Percentiles rank a stretch among this genome's conserved stretches.
Conservation (phyloP, 1,140 invertebrate genomes). For the Pomacea maculata region DNA sequence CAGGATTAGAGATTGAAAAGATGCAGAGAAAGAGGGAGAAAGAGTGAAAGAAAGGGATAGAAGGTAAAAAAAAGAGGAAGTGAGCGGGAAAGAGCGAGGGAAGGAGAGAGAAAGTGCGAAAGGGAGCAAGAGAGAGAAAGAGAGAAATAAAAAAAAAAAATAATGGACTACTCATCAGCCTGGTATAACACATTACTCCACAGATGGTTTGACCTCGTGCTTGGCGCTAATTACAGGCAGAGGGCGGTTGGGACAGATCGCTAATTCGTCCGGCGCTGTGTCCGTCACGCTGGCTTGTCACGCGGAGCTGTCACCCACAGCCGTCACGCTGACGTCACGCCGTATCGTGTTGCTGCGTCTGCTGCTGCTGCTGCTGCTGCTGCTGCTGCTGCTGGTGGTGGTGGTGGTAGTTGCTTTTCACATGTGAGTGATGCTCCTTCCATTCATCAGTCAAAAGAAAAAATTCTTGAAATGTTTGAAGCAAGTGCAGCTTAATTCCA, state of each 20-base stretch:
- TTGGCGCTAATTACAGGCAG: not conserved
- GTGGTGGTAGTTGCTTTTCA: too few relatives aligned
- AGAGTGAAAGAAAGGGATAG: not conserved
- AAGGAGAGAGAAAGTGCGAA: not conserved
- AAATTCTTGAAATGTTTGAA: too few relatives aligned
- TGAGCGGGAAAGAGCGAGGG: not conserved
- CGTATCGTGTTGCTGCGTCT: too few relatives aligned
- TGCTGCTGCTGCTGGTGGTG: too few relatives aligned
- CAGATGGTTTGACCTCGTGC: not conserved
- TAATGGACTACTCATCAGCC: not conserved
- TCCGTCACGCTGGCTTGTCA: not conserved
- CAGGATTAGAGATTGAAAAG: not conserved
- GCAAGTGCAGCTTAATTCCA: too few relatives aligned
- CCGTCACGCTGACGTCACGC: too few relatives aligned
- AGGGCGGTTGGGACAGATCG: not conserved
- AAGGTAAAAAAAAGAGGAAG: not conserved
- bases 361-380: too few relatives aligned
- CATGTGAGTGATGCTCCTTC: too few relatives aligned
- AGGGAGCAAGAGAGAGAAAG: not conserved
- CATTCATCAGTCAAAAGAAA: too few relatives aligned
- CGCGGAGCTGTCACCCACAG: not conserved
- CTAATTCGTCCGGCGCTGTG: not conserved
- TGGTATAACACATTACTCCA: not conserved
- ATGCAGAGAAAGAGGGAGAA: not conserved
- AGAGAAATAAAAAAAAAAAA: not conserved